Conservation (phyloP, 2,888 invertebrate species). For the Latrodectus hesperus region DNA sequence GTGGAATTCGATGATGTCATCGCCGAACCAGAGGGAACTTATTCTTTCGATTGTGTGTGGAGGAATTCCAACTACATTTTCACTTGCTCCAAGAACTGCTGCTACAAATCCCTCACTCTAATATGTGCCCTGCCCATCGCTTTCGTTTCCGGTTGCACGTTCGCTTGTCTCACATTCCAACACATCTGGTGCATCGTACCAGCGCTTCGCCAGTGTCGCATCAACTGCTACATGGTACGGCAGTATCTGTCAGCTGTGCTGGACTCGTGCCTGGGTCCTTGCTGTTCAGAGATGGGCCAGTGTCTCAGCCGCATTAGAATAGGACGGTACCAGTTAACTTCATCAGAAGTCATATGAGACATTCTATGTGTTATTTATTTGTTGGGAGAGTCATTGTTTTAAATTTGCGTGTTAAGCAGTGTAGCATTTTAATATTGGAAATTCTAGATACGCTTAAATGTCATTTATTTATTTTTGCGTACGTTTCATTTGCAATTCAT, state of each 20-base stretch:
- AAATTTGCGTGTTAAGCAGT: too few species aligned
- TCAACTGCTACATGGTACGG: constrained; percentile 81
- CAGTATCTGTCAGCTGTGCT: constrained; percentile 79
- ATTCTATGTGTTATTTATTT: too few species aligned
- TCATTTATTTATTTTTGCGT: too few species aligned
- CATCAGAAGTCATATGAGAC: constrained; percentile 28
- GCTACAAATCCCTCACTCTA: constrained; percentile 82
- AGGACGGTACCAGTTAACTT: constrained; percentile 38
- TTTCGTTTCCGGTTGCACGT: constrained; percentile 81
- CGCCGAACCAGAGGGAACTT: constrained; percentile 82
- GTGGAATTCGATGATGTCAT: constrained; percentile 84
- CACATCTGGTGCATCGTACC: constrained; percentile 86
- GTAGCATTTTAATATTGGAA: too few species aligned
- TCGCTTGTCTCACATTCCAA: constrained; percentile 83
- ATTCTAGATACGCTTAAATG: too few species aligned
- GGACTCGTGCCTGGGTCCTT: constrained; percentile 80
- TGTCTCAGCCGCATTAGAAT: constrained; percentile 75
- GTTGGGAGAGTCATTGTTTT: too few species aligned
- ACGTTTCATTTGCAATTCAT: too few species aligned
- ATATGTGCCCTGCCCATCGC: constrained; percentile 83
- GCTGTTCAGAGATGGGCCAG: constrained; percentile 80
- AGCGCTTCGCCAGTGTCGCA: constrained; percentile 81
- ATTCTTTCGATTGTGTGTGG: constrained; percentile 84
- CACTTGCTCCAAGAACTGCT: constrained; percentile 80
- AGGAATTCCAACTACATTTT: constrained; percentile 81